These are phyloP conservation scores for Melanocharis versteri DNA, from an alignment of 2,113 vertebrate species.

Conservation along the genomic window DNA sequence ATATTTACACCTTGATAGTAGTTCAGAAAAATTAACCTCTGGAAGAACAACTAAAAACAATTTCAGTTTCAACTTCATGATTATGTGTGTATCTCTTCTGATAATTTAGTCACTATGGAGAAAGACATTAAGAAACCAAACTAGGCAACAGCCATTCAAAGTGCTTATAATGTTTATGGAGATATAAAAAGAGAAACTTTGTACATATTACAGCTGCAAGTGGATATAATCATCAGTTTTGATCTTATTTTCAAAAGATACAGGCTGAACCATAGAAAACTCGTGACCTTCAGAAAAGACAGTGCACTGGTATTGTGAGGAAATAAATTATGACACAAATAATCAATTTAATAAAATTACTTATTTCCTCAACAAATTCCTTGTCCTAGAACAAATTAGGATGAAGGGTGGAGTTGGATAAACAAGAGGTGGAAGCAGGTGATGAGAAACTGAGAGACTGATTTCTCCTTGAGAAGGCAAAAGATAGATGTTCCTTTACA, in stretches of 20 bases:
- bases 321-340: neutral
- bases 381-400: neutral
- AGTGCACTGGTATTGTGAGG: neutral
- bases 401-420: rapidly evolving
- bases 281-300: neutral
- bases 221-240: neutral
- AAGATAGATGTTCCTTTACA: neutral
- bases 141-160: neutral
- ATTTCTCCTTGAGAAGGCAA: neutral
- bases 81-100: neutral
- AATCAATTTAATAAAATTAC: neutral
- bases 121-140: neutral
- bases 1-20: neutral
- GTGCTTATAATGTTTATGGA: neutral
- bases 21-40: neutral
- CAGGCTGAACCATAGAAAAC: neutral
- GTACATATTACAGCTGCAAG: neutral
- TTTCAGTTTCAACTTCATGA: neutral
- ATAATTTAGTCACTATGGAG: neutral
- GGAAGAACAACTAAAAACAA: neutral
- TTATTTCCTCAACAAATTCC: neutral
- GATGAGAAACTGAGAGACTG: neutral
- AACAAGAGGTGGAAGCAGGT: neutral
- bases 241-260: neutral
- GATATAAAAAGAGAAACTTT: neutral